A percentile compares a stretch with the other conserved stretches of the same genome.
Conservation (phyloP, 2,113 vertebrate genomes). For the Xenus cinereus region DNA sequence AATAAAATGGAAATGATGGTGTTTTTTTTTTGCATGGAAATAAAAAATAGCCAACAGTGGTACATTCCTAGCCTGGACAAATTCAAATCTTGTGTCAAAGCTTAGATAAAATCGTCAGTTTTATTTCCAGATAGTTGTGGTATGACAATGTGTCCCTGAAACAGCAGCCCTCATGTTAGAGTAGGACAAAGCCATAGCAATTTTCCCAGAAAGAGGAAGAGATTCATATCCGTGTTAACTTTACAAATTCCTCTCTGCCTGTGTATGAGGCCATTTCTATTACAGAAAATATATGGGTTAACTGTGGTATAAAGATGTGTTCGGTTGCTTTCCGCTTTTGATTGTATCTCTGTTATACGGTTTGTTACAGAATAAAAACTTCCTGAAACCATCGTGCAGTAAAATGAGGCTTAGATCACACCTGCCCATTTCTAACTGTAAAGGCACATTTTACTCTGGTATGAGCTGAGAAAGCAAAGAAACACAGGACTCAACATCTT, state of each 20-base stretch:
- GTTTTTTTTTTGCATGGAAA: neutral
- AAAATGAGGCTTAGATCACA: neutral
- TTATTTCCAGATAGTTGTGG: neutral
- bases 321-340: neutral
- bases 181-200: neutral
- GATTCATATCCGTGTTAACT: neutral
- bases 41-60: neutral
- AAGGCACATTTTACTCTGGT: neutral
- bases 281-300: neutral
- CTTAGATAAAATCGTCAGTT: neutral
- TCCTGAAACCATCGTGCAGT: neutral
- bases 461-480: neutral
- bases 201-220: neutral
- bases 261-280: neutral
- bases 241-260: neutral
- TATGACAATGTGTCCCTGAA: neutral
- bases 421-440: neutral
- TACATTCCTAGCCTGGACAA: neutral
- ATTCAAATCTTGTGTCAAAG: neutral
- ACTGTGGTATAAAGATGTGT: neutral
- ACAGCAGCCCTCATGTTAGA: neutral
- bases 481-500: neutral
- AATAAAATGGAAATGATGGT: neutral
- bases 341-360: neutral
- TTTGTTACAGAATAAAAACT: neutral